These are phyloP conservation scores for Drosophila paramelanica DNA, from an alignment of 2,888 invertebrate genomes.

Conservation along the genomic window DNA sequence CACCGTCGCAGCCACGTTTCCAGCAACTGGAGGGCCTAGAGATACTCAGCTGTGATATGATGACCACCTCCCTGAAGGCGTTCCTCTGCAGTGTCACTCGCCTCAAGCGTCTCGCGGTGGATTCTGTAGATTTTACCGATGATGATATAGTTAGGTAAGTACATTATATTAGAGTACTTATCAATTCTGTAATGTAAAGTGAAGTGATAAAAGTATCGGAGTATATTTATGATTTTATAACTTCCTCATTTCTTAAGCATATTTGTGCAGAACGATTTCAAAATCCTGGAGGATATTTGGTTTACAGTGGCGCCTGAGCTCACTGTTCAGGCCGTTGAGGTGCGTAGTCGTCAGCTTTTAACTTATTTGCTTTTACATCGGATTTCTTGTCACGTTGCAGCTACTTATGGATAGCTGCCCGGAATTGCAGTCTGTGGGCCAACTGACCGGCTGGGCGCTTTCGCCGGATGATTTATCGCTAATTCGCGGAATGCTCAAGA, in stretches of 20 bases:
- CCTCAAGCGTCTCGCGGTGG: constrained; percentile 88
- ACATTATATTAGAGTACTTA: no score
- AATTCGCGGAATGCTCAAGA: constrained; percentile 88
- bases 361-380: no score
- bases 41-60: constrained; percentile 88
- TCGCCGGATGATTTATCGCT: constrained; percentile 89
- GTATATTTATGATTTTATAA: background rate
- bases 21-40: constrained; percentile 88
- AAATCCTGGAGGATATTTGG: constrained; percentile 89
- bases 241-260: constrained; percentile 85
- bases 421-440: constrained; percentile 88
- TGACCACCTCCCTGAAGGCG: constrained; percentile 86
- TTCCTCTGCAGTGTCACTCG: constrained; percentile 88
- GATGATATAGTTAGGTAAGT: constrained; percentile 88
- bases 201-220: no score
- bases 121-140: constrained; percentile 88
- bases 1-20: constrained; percentile 86
- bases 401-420: constrained; percentile 89
- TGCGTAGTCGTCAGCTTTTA: constrained; percentile 18
- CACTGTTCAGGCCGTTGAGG: constrained; percentile 88
- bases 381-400: constrained; percentile 47
- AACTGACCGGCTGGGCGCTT: constrained; percentile 89
- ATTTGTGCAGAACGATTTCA: constrained; percentile 88
- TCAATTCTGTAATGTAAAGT: no score
- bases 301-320: constrained; percentile 89